Conservation (phyloP, 2,797 vertebrate species). For the Schizothorax lantsangensis region DNA sequence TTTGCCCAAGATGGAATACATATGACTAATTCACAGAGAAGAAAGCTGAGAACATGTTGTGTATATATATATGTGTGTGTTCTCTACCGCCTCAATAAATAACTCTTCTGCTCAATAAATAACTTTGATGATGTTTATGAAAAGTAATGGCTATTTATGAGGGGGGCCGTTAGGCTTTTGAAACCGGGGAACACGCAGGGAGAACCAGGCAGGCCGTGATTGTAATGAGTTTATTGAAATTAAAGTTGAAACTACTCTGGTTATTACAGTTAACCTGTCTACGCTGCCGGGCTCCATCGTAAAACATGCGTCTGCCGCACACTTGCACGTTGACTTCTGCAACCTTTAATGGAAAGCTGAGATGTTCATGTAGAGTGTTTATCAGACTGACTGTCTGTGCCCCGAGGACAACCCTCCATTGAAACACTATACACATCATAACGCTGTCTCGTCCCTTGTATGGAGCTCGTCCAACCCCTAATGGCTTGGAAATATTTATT, state of each 20-base stretch:
- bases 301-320: constrained; percentile 67
- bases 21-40: constrained; percentile 75
- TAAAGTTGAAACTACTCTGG: constrained; percentile 71
- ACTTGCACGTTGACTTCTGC: constrained; percentile 62
- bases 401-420: constrained; percentile 65
- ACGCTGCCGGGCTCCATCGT: constrained; percentile 63
- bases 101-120: constrained; percentile 81
- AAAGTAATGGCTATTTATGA: constrained; percentile 84
- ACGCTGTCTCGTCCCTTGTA: constrained; percentile 72
- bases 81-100: constrained; percentile 72
- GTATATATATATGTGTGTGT: constrained; percentile 75
- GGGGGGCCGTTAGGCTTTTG: constrained; percentile 67
- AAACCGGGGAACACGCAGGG: constrained; percentile 58
- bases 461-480: constrained; percentile 62
- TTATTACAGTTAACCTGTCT: constrained; percentile 79
- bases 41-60: constrained; percentile 73
- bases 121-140: constrained; percentile 93
- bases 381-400: constrained; percentile 70
- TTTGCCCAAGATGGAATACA: constrained; percentile 80
- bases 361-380: constrained; percentile 64
- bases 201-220: constrained; percentile 69
- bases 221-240: constrained; percentile 79
- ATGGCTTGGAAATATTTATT: constrained; percentile 72
- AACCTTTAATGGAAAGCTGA: constrained; percentile 63
- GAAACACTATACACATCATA: constrained; percentile 73